Conservation (phyloP, 2,797 vertebrate genomes). For the Myotis myotis region DNA sequence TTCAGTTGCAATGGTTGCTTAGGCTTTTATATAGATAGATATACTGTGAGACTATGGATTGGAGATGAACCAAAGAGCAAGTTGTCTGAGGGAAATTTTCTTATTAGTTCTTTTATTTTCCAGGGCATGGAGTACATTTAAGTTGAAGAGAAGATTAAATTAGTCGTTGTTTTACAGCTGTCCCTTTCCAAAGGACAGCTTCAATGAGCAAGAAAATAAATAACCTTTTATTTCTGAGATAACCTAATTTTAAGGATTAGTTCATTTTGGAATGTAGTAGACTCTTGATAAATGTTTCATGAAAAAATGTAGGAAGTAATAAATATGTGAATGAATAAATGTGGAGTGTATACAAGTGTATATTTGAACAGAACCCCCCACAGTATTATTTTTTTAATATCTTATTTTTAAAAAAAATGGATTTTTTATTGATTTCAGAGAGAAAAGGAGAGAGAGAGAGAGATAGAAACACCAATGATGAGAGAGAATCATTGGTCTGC, state of each 20-base stretch:
- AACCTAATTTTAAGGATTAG: not conserved
- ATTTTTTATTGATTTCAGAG: no score
- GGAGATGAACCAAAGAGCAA: not conserved
- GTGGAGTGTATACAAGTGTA: not conserved
- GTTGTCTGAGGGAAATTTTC: not conserved
- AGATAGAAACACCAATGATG: no score
- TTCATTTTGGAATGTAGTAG: not conserved
- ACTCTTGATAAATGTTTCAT: not conserved
- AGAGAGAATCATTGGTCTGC: no score
- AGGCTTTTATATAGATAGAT: no score
- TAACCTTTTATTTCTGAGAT: not conserved
- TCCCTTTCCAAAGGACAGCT: not conserved
- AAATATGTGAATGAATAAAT: rapidly evolving
- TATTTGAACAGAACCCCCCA: no score
- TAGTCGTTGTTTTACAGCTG: not conserved
- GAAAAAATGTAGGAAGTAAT: not conserved
- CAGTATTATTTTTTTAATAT: no score
- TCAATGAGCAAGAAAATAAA: not conserved
- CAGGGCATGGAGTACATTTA: rapidly evolving
- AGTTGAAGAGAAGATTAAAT: not conserved
- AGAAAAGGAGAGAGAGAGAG: no score
- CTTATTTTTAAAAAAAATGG: no score
- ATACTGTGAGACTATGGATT: not conserved
- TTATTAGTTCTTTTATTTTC: not conserved
- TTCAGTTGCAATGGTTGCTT: no score